Conservation (phyloP, 2,113 vertebrate species). For the Pedetes capensis region DNA sequence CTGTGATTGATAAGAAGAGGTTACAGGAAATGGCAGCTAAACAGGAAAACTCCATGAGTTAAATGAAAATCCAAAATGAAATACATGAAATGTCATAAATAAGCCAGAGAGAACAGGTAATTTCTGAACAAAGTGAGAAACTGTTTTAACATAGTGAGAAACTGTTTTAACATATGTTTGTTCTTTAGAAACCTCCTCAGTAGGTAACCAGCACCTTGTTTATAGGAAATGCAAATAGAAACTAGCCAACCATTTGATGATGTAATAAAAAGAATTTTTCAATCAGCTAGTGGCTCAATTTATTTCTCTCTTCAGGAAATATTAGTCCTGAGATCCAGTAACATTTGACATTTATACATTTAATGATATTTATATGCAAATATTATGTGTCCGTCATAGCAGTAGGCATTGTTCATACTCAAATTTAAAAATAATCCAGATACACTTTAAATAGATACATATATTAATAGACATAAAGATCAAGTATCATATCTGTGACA, state of each 20-base stretch:
- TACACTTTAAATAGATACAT: neutral
- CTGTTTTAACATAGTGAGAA: no score
- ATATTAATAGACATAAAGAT: neutral
- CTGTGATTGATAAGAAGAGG: neutral
- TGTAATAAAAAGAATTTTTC: neutral
- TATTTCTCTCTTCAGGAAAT: neutral
- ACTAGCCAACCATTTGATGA: neutral
- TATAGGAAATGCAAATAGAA: neutral
- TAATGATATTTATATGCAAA: neutral
- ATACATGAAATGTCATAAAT: neutral
- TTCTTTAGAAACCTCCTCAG: neutral
- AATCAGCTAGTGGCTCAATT: neutral
- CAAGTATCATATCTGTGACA: neutral
- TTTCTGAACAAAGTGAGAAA: neutral
- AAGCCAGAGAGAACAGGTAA: neutral
- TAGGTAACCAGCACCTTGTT: neutral
- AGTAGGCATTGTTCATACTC: neutral
- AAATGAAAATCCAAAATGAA: constrained; percentile 24
- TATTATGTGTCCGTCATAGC: neutral
- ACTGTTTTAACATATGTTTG: neutral
- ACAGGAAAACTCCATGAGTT: neutral
- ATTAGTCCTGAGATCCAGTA: neutral
- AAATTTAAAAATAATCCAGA: neutral
- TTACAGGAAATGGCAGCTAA: neutral
- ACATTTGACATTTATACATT: neutral